Base-by-base conservation (phyloP, 1,140 invertebrate species). In the Hycleus phaleratus region DNA sequence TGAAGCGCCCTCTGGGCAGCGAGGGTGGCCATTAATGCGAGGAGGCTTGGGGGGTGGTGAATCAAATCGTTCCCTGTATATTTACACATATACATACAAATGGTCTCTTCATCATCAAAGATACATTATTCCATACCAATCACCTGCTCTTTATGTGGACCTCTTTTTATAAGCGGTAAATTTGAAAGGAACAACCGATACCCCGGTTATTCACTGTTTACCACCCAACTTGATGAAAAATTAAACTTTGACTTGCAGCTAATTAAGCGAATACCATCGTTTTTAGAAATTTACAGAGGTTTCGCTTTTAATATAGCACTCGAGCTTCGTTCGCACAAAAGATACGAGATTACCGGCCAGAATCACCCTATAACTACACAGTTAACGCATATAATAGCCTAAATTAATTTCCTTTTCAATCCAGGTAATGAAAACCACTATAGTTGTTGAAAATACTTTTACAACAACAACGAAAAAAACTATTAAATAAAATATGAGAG, bases 11-110 rank as follows among this genome's bases (percentile, higher is more conserved):
- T 58, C 59, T 56, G 59, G 58, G 54, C 51, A 48, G 60, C 49
- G 54, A 59, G 62, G 64, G 62, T 64, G 63, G 63, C 65, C 63
- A 68, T 68, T 67, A 68, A 32, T 7, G 32, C 32, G 65, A 57
- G 56, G 40, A 50, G 51, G 51, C 56, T 63, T 49, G 58, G 53
- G 60, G 61, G 58, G 53, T 58, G 61, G 63, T 53, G 51, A 56
- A 56, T 32, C 32, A 7, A 7, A 32, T 7, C 32, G 7, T 7
- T 32, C 32, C 6, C 44, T n/a, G 53, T 47, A 42, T 42, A 11
- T 42, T 10, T 10, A n/a, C 9, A 42, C 10, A 51, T 53, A 53
- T 53, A 47, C 44, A 55, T 4, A 11, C 40, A 42, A 9, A 42
- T 42, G 40, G 40, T 42, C 38, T 52, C 44, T 42, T 26, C 40